A percentile compares a stretch with the other conserved stretches of the same genome.
These are phyloP conservation scores for Cataglyphis albicans DNA, from an alignment of 2,888 invertebrate genomes.

Conservation along the genomic window DNA sequence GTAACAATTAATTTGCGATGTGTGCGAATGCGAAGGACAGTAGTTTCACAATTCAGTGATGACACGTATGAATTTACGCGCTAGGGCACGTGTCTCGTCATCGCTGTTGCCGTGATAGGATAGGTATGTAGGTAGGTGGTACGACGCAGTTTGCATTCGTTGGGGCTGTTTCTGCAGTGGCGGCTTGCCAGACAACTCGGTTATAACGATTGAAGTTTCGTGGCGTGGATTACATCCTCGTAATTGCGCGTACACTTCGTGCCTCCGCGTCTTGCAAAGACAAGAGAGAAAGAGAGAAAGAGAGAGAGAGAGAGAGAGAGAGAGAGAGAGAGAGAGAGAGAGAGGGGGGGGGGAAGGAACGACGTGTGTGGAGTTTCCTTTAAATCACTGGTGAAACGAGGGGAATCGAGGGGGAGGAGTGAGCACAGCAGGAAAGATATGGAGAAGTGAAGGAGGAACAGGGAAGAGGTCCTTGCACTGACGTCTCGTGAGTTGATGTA, in stretches of 20 bases:
- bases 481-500: conserved; percentile 58
- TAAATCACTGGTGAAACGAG: conserved; percentile 54
- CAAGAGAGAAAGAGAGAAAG: background rate
- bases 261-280: conserved; percentile 37
- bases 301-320: background rate
- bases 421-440: conserved; percentile 1
- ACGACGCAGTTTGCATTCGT: conserved; percentile 64
- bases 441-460: background rate
- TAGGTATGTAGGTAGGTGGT: background rate
- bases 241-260: conserved; percentile 72
- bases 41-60: conserved; percentile 68
- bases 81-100: conserved; percentile 56
- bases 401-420: conserved; percentile 45
- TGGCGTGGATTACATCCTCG: conserved; percentile 73
- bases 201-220: conserved; percentile 82
- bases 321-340: background rate
- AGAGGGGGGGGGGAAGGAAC: background rate
- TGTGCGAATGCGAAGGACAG: background rate
- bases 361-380: conserved; percentile 48
- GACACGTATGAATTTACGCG: conserved; percentile 69
- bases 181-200: conserved; percentile 77
- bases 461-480: conserved; percentile 56
- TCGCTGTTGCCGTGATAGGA: conserved; percentile 20
- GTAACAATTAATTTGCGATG: conserved; percentile 69
- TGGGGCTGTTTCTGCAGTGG: conserved; percentile 64